phyloP scores from a whole-genome alignment of 2,113 vertebrate species.

The Odocoileus virginianus region DNA sequence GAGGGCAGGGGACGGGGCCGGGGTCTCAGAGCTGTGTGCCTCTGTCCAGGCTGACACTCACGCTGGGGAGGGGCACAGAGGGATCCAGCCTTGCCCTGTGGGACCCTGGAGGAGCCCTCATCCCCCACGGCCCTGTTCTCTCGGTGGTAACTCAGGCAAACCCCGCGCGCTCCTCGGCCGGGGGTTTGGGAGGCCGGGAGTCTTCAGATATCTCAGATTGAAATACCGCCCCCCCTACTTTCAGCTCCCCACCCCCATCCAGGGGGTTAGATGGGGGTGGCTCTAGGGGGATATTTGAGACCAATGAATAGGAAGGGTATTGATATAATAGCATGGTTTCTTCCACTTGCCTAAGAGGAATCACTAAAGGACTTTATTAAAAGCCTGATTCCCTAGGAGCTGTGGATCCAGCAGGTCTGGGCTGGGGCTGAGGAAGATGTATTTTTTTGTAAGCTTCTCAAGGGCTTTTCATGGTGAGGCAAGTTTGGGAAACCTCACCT shows the following conservation, averaged over 20 bases:
- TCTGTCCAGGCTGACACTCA: neutral
- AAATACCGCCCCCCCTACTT: neutral
- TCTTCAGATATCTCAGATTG: neutral
- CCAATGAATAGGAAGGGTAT: neutral
- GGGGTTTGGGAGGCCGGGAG: neutral
- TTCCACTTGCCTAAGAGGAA: neutral
- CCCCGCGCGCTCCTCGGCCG: fast-evolving
- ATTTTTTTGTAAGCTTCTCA: neutral
- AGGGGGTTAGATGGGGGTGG: too few species aligned
- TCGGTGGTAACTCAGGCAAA: neutral
- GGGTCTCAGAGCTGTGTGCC: neutral
- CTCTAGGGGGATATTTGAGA: neutral
- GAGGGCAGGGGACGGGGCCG: neutral
- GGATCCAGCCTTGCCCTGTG: neutral
- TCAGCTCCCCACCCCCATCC: neutral
- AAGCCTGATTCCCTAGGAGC: neutral
- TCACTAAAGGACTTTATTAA: neutral
- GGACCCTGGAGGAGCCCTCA: neutral
- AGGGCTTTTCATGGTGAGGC: neutral
- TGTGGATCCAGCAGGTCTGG: neutral
- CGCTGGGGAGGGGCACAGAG: neutral
- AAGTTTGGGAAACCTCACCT: neutral
- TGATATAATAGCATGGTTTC: neutral
- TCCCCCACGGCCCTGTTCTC: neutral
- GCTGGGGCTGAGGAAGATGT: neutral